phyloP scores from a whole-genome alignment of 2,888 invertebrate genomes.

The Oxycera nigricornis region DNA sequence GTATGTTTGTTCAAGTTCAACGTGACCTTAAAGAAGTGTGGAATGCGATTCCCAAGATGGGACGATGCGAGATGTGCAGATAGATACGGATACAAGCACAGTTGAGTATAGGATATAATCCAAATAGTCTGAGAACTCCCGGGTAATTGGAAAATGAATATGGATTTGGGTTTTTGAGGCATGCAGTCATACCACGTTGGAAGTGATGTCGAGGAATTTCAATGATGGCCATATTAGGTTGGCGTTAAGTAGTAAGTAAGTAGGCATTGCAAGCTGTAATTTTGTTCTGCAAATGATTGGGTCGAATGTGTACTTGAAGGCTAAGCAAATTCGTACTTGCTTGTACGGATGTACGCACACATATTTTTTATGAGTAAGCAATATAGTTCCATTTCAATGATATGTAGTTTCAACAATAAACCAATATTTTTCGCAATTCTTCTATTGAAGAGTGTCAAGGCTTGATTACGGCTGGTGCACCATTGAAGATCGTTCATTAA shows the following conservation, averaged over 20 bases:
- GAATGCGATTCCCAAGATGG: constrained; percentile 3
- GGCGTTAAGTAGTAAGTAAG: not conserved
- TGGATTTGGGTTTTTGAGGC: constrained; percentile 1
- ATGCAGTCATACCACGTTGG: not conserved
- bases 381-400: too few species aligned
- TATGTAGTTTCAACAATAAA: too few species aligned
- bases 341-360: too few species aligned
- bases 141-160: constrained; percentile 25
- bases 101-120: not conserved
- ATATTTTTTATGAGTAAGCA: too few species aligned
- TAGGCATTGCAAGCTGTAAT: too few species aligned
- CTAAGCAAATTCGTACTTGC: too few species aligned
- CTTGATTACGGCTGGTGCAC: too few species aligned
- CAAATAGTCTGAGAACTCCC: constrained; percentile 10
- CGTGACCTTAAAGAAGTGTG: constrained; percentile 36
- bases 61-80: not conserved
- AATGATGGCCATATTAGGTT: not conserved
- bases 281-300: too few species aligned
- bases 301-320: too few species aligned
- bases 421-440: too few species aligned
- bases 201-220: not conserved
- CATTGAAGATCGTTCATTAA: too few species aligned
- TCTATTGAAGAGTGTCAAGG: too few species aligned
- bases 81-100: constrained; percentile 1
- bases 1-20: constrained; percentile 39